These are phyloP conservation scores for Borostomias antarcticus DNA, from an alignment of 2,797 vertebrate species.

Conservation along the genomic window DNA sequence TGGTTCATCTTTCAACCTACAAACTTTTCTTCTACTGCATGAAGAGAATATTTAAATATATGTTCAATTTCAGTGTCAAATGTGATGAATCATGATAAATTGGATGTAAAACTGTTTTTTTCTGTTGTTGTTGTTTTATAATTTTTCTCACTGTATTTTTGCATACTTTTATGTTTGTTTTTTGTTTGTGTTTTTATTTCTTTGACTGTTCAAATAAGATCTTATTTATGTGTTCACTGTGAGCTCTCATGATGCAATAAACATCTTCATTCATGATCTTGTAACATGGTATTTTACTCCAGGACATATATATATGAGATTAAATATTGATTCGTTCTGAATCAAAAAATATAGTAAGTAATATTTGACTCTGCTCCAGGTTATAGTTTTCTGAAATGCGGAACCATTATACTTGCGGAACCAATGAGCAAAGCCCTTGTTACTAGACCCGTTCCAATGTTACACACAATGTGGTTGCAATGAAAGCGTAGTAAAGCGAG, in stretches of 20 bases:
- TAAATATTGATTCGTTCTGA: not conserved
- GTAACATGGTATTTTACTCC: not conserved
- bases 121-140: not conserved
- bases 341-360: not conserved
- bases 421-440: not conserved
- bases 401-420: not conserved
- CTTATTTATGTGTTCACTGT: not conserved
- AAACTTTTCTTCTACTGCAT: not conserved
- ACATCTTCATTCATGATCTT: not conserved
- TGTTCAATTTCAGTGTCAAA: not conserved
- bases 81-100: not conserved
- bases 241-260: too few species aligned
- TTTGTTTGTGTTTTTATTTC: not conserved
- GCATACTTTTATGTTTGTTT: not conserved
- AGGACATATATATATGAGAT: not conserved
- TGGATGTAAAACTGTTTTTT: not conserved
- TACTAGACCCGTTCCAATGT: conserved; percentile 22
- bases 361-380: too few species aligned
- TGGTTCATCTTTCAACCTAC: conserved; percentile 31
- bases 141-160: not conserved
- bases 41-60: conserved; percentile 5
- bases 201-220: not conserved
- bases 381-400: not conserved
- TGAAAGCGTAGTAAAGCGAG: not conserved
- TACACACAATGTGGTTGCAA: not conserved